Base-by-base conservation (phyloP, 1,140 invertebrate genomes). In the Zaprionus vittiger region DNA sequence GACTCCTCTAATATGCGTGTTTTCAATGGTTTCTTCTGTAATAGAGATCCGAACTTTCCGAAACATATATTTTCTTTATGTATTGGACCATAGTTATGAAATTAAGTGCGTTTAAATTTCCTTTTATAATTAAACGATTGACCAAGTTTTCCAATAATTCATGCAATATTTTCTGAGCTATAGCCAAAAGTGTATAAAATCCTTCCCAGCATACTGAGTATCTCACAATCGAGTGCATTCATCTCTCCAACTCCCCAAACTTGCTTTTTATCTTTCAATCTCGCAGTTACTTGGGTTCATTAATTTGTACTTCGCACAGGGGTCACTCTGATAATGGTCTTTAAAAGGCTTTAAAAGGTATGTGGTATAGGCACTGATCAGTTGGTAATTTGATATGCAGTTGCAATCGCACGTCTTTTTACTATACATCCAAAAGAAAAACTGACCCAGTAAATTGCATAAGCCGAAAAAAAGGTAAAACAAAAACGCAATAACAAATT, bases 331-430 rank as follows among this genome's bases (percentile, higher is more conserved):
- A 81, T 89, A 89, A 87, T 87, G 84, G 85, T 68, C 74, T 87
- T 90, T 84, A 79, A 89, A 89, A 59, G 81, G 81, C 71, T 66
- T 68, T 76, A 81, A 87, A 81, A 72, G 81, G 72, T 78, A 84
- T 89, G 81, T 73, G 84, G 78, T 78, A 78, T 68, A 64, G 64
- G 14, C 61, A 37, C 37, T 26, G 55, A 72, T 71, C 75, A 62
- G 28, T 55, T 7, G 57, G 84, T 81, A 76, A 87, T 81, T 81
- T 68, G 85, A 87, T 87, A 89, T 52, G 20, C 17, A 11, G 17
- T 26, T 70, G 67, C 57, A 67, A 83, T 84, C 87, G 83, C 83
- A 87, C 67, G 83, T 80, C n/a, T 68, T 49, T 49, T 49, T 49
- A 20, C 47, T 49, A 49, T 49, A 7, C 17, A 22, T 20, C 44